Evolutionary conservation across 2,888 invertebrate species (phyloP).

Genomic region (Xestoiulus laeticollis): DNA sequence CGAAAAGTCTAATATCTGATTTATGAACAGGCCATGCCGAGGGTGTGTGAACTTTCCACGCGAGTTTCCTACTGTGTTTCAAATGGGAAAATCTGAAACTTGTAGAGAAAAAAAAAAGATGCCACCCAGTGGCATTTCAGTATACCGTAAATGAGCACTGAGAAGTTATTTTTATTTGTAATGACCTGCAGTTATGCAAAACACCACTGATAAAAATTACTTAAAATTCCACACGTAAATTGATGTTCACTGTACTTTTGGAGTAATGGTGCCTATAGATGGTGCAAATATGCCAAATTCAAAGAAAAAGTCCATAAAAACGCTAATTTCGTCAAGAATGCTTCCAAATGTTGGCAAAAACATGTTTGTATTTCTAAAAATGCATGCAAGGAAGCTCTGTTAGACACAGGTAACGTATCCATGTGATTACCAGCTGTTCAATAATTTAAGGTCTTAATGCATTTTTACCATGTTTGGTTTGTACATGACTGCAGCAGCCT

Average conservation of each 20-base stretch:
- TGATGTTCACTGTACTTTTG: background rate
- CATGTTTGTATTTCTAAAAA: background rate
- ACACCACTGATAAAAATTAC: too few relatives aligned
- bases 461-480: background rate
- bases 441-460: background rate
- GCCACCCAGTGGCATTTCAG: background rate
- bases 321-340: background rate
- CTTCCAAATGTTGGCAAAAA: background rate
- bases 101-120: background rate
- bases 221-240: too few relatives aligned
- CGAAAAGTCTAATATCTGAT: background rate
- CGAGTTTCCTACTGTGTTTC: constrained; percentile 8
- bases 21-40: constrained; percentile 1
- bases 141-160: background rate
- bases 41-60: background rate
- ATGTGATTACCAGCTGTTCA: background rate
- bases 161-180: background rate
- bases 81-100: constrained; percentile 19
- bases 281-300: background rate
- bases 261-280: background rate
- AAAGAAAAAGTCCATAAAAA: background rate
- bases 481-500: background rate
- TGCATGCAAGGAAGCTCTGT: background rate
- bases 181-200: too few relatives aligned
- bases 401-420: background rate